Conservation (phyloP, 2,888 invertebrate species). For the Lamellibrachia columna region DNA sequence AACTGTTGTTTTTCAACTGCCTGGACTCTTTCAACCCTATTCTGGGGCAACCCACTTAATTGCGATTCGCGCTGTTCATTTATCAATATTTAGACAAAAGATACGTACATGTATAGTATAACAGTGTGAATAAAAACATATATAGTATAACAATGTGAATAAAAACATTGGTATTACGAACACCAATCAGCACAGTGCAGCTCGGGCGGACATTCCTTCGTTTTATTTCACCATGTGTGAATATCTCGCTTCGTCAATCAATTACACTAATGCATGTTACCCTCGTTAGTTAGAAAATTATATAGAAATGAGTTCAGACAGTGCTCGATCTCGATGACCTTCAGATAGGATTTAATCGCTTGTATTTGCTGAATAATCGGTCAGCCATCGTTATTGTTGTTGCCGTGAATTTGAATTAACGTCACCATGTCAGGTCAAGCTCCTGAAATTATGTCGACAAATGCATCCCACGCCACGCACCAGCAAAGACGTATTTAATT, state of each 20-base stretch:
- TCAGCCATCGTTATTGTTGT: background rate
- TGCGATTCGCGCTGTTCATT: too few relatives aligned
- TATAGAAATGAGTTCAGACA: background rate
- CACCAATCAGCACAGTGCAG: background rate
- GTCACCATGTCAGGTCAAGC: background rate
- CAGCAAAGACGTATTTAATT: background rate
- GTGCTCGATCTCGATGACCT: background rate
- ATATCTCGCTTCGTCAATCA: background rate
- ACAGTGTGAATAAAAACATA: too few relatives aligned
- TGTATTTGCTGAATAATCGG: background rate
- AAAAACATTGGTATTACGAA: background rate
- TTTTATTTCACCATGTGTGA: background rate
- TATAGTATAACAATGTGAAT: background rate
- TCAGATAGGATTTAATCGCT: background rate
- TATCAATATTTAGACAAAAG: too few relatives aligned
- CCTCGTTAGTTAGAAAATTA: background rate
- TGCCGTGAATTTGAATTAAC: background rate
- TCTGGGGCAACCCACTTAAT: too few relatives aligned
- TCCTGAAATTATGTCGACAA: background rate
- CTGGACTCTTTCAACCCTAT: too few relatives aligned
- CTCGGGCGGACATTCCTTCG: background rate
- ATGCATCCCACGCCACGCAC: background rate
- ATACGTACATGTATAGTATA: too few relatives aligned
- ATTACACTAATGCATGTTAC: background rate
- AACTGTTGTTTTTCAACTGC: too few relatives aligned